Base-by-base conservation (phyloP, 2,888 invertebrate species). In the Muscina levida region DNA sequence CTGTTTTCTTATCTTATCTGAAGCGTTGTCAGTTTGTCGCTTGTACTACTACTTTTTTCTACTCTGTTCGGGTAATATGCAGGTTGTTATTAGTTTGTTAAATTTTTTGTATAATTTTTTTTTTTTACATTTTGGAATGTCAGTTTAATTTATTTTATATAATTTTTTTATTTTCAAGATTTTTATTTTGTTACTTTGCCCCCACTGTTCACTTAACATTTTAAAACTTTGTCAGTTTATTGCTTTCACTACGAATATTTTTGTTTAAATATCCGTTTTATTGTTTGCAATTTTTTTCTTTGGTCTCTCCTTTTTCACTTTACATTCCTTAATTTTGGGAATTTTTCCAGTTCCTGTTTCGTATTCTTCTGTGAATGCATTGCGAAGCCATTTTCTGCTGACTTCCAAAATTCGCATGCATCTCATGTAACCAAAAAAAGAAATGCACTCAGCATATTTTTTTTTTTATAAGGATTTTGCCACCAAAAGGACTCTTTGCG, bases 331-430 rank as follows among this genome's bases (percentile, higher is more conserved):
- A 13, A 13, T 53, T 53, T 53, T 13, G 53, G 4, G 3, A 8
- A 8, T 5, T 31, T 31, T 31, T 31, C 31, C 3, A 5, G 31
- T 31, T 31, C 31, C 31, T 31, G 53, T 11, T 53, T 53, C 3
- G 1, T 24, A 6, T 53, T 46, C 1, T 46, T 48, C 13, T 13
- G 17, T 53, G 6, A n/a, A n/a, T 22, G 1, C 10, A 13, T 57
- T 57, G 2, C 10, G 57, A 31, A n/a, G 31, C 31, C 4, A 17
- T 57, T 5, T 26, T 57, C 10, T 31, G 15, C 1, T 56, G 1
- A 3, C 37, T 57, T 57, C 57, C 57, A 17, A n/a, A 59, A 39
- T 59, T 59, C 10, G 59, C 17, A 59, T 59, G 59, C 59, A 39
- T 39, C 8, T 37, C 59, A 39, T 15, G 59, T 37, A 17, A 59